Evolutionary conservation across 2,797 vertebrate species (phyloP).

Genomic region (Brachymystax lenok): DNA sequence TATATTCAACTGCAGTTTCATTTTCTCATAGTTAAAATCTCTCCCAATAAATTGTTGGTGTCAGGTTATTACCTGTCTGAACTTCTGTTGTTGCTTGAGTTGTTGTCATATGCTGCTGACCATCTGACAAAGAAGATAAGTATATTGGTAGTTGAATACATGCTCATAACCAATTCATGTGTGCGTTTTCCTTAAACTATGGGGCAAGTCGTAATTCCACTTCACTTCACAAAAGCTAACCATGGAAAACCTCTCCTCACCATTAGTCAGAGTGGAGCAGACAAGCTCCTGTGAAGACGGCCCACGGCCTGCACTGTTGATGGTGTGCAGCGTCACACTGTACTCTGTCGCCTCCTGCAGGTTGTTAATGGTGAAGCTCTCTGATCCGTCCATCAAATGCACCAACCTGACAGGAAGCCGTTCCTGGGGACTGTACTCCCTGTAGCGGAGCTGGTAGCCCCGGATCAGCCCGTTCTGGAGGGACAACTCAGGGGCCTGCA

Average conservation of each 20-base stretch:
- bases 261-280: slow-evolving; percentile 5
- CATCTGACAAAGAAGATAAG: not conserved
- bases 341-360: not conserved
- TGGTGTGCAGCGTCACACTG: not conserved
- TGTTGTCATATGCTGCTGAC: not conserved
- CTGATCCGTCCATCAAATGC: not conserved
- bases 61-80: not conserved
- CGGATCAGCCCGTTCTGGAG: slow-evolving; percentile 1
- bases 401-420: not conserved
- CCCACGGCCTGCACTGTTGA: not conserved
- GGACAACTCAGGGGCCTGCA: not conserved
- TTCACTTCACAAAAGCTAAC: not conserved
- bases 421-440: not conserved
- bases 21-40: not conserved
- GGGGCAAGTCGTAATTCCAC: no score
- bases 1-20: not conserved
- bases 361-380: not conserved
- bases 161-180: not conserved
- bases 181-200: no score
- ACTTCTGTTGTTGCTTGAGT: not conserved
- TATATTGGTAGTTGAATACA: not conserved
- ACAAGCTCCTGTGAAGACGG: not conserved
- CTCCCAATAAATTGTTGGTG: not conserved
- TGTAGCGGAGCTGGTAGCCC: not conserved
- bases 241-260: not conserved